Base-by-base conservation (phyloP, 2,797 vertebrate species). In the Lagodon rhomboides region DNA sequence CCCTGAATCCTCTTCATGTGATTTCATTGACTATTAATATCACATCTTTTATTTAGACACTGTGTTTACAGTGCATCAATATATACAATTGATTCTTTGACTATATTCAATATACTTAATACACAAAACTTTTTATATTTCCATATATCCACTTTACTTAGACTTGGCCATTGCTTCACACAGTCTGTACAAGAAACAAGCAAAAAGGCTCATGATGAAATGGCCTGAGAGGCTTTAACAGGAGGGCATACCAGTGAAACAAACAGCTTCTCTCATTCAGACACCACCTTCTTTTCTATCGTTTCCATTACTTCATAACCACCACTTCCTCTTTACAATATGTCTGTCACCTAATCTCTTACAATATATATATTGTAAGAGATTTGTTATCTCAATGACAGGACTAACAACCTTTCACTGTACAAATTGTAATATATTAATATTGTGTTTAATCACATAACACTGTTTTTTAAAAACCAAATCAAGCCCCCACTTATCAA, bases 311-410 rank as follows among this genome's bases (percentile, higher is more conserved):
- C 54, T 77, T 83, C 55, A 77, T 49, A 68, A 65, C 59, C 15
- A 23, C 67, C 23, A 46, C 69, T 89, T 89, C 76, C 82, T 83
- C 82, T 79, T 86, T 38, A 68, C 23, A 20, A 13, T 34, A 34
- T 25, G n/a, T 30, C 3, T n/a, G 51, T 87, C 70, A 70, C 75
- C 68, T 66, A 47, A 86, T 58, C 55, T 44, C 4, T 15, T 3
- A 16, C 16, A 9, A 20, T 41, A 58, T 41, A 54, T 16, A 71
- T 62, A n/a, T 15, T 53, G 47, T 81, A n/a, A n/a, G n/a, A n/a
- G n/a, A n/a, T 85, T 44, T 69, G 73, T 20, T 84, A 82, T 22
- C 30, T 65, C 7, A 13, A 30, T 30, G 16, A 51, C 18, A 27
- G 50, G 12, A 15, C 4, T 12, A 17, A 55, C 38, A 59, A 17